A percentile compares a stretch with the other conserved stretches of the same genome.
Conservation (phyloP, 2,113 vertebrate genomes). For the Actenoides lindsayi region DNA sequence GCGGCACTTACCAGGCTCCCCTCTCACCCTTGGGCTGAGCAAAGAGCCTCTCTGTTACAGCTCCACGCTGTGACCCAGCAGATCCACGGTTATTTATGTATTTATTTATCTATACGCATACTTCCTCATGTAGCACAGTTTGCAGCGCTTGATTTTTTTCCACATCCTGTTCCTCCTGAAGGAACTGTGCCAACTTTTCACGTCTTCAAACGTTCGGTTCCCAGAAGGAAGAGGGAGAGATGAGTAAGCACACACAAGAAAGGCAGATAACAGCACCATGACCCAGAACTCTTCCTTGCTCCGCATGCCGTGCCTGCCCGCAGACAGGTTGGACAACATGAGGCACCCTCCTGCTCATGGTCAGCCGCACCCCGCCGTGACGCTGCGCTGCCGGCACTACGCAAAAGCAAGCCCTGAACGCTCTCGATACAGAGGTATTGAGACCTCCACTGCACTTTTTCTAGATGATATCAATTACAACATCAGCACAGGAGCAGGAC, state of each 20-base stretch:
- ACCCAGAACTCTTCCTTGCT: not conserved
- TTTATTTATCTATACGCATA: too few species aligned
- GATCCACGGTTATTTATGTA: too few species aligned
- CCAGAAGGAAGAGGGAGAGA: not conserved
- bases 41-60: not conserved
- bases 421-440: too few species aligned
- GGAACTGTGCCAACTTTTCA: not conserved
- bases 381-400: accelerated
- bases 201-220: not conserved
- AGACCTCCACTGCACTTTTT: not conserved
- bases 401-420: not conserved
- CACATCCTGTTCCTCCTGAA: not conserved
- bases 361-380: not conserved
- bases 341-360: not conserved
- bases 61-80: not conserved
- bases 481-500: not conserved
- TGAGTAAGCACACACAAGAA: not conserved
- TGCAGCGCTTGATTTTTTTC: not conserved
- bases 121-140: slow-evolving; percentile 12
- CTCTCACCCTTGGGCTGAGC: not conserved
- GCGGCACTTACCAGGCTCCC: not conserved
- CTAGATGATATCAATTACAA: not conserved
- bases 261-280: not conserved
- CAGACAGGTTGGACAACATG: accelerated
- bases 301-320: accelerated